Base-by-base conservation (phyloP, 2,113 vertebrate species). In the Takifugu flavidus region DNA sequence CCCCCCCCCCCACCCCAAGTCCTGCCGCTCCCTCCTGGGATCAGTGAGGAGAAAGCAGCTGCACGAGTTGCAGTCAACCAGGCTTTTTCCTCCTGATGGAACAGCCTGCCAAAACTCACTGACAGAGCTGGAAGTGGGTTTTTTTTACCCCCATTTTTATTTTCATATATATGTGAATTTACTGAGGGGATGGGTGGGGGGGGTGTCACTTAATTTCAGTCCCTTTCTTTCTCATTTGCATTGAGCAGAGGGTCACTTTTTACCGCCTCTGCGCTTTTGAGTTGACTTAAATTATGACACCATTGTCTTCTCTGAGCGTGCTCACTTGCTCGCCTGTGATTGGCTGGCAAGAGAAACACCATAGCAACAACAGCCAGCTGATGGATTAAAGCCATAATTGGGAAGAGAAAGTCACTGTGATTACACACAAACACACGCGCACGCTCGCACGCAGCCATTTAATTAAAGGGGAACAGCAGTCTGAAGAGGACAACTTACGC, bases 301-400 rank as follows among this genome's bases (percentile, higher is more conserved):
- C 56, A 44, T 70, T 54, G 57, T 70, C 44, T 60, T 49, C 31
- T 60, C 73, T 72, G 72, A 67, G 56, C 20, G 53, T 62, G 72
- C 66, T 70, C 73, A 25, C 53, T 60, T 3, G 14, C 58, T 25
- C 47, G 11, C 43, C 66, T 71, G 64, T 67, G 66, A 82, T 78
- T 84, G 81, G 79, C 20, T 26, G 49, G 64, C 53, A 68, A 26
- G 64, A 75, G 54, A 68, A 82, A 59, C 49, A 53, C 69, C 83
- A 81, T 79, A 73, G 86, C 82, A 87, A 84, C 83, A 86, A 67
- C 73, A 68, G 74, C 72, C 54, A 84, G 74, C 52, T 86, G 86
- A 87, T 87, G 80, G 83, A 86, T 84, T 84, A 83, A 82, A 83
- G 59, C 61, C 62, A 25, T 80, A 80, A 86, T 84, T 83, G 82